phyloP scores from a whole-genome alignment of 2,888 invertebrate species.

The Acanthoscelides obtectus region DNA sequence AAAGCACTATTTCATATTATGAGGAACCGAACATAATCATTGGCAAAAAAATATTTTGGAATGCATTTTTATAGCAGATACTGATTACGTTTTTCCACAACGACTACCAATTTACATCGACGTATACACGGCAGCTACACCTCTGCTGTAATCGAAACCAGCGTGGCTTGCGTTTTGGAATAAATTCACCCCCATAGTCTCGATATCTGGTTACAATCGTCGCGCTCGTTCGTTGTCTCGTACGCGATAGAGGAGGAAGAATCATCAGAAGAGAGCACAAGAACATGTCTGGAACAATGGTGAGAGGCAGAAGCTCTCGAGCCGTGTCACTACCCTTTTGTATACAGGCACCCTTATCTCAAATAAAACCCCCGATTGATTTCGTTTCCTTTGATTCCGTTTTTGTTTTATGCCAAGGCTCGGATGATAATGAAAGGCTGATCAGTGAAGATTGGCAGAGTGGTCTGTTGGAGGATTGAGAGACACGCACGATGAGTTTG shows the following conservation, averaged over 20 bases:
- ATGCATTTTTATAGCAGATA: too few relatives aligned
- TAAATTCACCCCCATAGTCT: conserved; percentile 37
- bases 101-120: too few relatives aligned
- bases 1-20: too few relatives aligned
- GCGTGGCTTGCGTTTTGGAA: conserved; percentile 24
- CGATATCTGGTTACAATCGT: conserved; percentile 36
- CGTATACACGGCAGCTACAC: background rate
- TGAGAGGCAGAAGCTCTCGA: conserved; percentile 32
- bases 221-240: conserved; percentile 24
- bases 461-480: background rate
- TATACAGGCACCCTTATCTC: conserved; percentile 37
- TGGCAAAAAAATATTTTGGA: too few relatives aligned
- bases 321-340: conserved; percentile 27
- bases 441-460: background rate
- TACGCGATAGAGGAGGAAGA: conserved; percentile 28
- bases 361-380: conserved; percentile 19
- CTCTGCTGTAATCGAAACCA: background rate
- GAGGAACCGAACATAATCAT: too few relatives aligned
- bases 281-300: conserved; percentile 43
- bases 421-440: background rate
- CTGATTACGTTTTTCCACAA: too few relatives aligned
- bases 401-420: background rate
- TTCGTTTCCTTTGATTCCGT: conserved; percentile 23
- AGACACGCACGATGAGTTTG: background rate
- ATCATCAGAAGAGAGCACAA: conserved; percentile 29